Percentiles rank a stretch among this genome's conserved stretches.
Conservation (phyloP, 2,888 invertebrate species). For the Epistrophe eligans region DNA sequence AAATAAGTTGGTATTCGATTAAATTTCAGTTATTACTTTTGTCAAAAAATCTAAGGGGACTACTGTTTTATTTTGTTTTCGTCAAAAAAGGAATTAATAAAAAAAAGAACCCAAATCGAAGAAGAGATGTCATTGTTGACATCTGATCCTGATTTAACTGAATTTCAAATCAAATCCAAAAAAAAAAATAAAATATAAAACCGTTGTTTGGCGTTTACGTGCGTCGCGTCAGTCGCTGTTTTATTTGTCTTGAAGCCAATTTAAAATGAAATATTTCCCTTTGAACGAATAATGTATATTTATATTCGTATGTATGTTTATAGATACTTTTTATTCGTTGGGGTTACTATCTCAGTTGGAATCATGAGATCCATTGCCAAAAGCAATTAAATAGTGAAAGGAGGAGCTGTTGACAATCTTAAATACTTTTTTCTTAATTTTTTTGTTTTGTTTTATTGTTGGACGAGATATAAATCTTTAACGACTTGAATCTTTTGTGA, state of each 20-base stretch:
- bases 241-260: slow-evolving; percentile 7
- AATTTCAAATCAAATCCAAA: neutral
- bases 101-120: neutral
- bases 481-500: neutral
- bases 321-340: neutral
- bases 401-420: neutral
- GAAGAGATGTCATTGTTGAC: neutral
- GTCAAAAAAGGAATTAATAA: no score
- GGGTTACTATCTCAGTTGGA: neutral
- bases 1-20: neutral
- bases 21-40: neutral
- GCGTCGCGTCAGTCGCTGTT: neutral
- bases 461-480: neutral
- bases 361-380: neutral
- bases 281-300: neutral
- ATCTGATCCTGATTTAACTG: neutral
- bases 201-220: no score
- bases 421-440: neutral
- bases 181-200: neutral
- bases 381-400: neutral
- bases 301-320: neutral
- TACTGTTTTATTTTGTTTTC: no score
- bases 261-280: slow-evolving; percentile 8
- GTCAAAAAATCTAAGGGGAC: neutral
- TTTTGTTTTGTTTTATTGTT: neutral